A percentile compares a stretch with the other conserved stretches of the same genome.
phyloP scores from a whole-genome alignment of 2,888 invertebrate species.

The Lycophotia porphyrea region DNA sequence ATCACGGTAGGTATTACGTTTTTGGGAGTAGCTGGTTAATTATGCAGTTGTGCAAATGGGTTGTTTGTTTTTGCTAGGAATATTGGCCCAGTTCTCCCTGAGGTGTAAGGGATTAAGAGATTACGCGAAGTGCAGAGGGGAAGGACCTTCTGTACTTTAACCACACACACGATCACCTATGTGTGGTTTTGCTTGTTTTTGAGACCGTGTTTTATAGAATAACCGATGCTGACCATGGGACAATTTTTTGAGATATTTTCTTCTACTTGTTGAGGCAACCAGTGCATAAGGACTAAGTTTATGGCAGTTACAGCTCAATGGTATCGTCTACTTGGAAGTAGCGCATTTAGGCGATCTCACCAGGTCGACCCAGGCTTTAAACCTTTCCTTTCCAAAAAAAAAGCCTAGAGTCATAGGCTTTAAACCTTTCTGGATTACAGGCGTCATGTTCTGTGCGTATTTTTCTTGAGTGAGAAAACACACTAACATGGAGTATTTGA shows the following conservation, averaged over 20 bases:
- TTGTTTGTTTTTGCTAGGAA: constrained; percentile 42
- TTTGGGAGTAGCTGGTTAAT: constrained; percentile 45
- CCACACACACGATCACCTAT: constrained; percentile 9
- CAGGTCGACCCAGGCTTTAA: neutral
- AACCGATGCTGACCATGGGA: neutral
- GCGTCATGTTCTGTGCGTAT: neutral
- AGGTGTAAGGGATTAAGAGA: constrained; percentile 44
- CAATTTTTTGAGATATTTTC: neutral
- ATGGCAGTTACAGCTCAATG: neutral
- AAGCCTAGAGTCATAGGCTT: neutral
- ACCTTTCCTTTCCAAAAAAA: neutral
- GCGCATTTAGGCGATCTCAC: neutral
- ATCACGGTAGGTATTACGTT: constrained; percentile 48
- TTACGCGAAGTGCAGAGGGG: constrained; percentile 30
- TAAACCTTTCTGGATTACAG: neutral
- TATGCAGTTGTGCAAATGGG: constrained; percentile 55
- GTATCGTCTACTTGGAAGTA: neutral
- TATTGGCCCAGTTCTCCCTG: constrained; percentile 29
- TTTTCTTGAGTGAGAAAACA: neutral
- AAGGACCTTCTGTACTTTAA: neutral
- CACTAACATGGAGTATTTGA: neutral
- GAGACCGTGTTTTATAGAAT: neutral
- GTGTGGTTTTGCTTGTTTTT: neutral
- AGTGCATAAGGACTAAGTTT: neutral
- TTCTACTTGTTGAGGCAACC: neutral